Conservation (phyloP, 1,140 invertebrate species). For the Tetragonula clypearis region DNA sequence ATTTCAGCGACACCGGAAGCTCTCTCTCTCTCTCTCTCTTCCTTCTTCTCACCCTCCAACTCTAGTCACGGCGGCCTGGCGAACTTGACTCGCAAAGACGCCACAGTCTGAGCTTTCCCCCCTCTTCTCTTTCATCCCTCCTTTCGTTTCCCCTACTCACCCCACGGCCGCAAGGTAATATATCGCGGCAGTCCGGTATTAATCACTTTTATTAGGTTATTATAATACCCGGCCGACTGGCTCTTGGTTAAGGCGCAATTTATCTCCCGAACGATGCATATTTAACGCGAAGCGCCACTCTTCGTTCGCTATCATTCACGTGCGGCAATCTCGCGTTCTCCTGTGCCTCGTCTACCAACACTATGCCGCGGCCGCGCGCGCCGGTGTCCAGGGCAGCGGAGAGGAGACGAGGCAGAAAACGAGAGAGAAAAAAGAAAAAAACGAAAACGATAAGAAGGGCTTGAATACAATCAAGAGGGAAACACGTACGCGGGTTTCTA, state of each 20-base stretch:
- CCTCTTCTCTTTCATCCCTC: conserved; percentile 8
- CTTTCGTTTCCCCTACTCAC: conserved; percentile 21
- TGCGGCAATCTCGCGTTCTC: conserved; percentile 60
- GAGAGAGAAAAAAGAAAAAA: conserved; percentile 2
- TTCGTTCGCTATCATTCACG: conserved; percentile 70
- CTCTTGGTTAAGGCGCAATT: conserved; percentile 75
- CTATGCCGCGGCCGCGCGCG: background rate
- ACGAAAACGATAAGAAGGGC: background rate
- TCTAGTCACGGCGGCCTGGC: background rate
- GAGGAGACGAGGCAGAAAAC: background rate
- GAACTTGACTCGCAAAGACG: conserved; percentile 41
- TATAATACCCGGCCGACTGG: conserved; percentile 74
- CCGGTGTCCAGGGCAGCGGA: background rate
- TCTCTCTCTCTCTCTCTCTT: background rate
- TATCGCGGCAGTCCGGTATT: conserved; percentile 69
- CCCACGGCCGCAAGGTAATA: conserved; percentile 61
- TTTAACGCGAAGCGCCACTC: conserved; percentile 73
- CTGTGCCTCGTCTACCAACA: background rate
- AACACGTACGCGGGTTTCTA: background rate
- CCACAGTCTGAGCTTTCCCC: conserved; percentile 33
- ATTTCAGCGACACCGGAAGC: conserved; percentile 22
- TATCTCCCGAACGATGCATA: conserved; percentile 74
- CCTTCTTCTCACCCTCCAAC: background rate
- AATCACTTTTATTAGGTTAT: conserved; percentile 79
- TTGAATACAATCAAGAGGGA: background rate